phyloP scores from a whole-genome alignment of 2,797 vertebrate species.

The Gambelia wislizenii region DNA sequence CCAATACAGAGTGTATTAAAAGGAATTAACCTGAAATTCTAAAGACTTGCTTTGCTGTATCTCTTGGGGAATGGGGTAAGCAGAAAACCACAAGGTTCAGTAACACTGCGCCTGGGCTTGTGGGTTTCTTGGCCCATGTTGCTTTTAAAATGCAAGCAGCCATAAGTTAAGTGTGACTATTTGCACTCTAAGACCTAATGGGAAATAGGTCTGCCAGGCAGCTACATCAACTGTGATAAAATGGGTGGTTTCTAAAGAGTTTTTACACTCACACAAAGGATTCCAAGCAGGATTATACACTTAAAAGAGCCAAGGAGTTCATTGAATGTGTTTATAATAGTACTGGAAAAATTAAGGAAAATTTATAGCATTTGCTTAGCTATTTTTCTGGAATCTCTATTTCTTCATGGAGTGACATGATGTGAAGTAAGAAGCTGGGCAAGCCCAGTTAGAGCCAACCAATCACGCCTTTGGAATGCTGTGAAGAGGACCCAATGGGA shows the following conservation, averaged over 20 bases:
- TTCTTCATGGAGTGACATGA: background rate
- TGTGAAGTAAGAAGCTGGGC: no score
- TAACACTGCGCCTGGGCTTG: background rate
- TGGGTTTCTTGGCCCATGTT: background rate
- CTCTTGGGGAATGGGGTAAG: constrained; percentile 12
- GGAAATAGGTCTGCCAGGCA: background rate
- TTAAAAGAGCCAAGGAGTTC: background rate
- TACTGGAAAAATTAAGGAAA: background rate
- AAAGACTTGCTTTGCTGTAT: background rate
- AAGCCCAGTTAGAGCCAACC: no score
- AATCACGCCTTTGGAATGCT: no score
- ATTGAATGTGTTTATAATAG: background rate
- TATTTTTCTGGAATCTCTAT: background rate
- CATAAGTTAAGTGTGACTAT: background rate
- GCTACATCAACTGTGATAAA: constrained; percentile 8
- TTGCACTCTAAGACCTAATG: background rate
- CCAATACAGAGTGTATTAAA: constrained; percentile 33
- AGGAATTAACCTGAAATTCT: background rate
- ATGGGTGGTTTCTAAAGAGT: background rate
- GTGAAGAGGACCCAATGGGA: no score
- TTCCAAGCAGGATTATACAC: background rate
- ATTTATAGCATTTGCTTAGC: background rate
- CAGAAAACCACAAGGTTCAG: constrained; percentile 13
- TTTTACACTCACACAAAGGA: background rate
- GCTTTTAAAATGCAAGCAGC: background rate